phyloP scores from a whole-genome alignment of 2,888 invertebrate species.

The Maniola hyperantus region DNA sequence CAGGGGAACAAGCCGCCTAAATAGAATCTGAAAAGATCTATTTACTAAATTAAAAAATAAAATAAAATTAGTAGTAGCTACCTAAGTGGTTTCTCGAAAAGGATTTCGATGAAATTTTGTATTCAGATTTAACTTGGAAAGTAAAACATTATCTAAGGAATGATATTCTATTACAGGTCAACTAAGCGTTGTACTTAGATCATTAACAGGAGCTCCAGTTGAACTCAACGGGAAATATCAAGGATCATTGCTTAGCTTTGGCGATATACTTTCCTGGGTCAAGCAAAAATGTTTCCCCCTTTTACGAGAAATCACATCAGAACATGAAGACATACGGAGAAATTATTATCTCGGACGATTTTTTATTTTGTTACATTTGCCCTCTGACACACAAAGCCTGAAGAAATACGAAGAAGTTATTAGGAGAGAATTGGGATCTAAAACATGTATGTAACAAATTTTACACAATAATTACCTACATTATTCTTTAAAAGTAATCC shows the following conservation, averaged over 20 bases:
- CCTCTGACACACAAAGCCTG: slow-evolving; percentile 91
- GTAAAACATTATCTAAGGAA: too few relatives aligned
- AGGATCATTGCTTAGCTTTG: slow-evolving; percentile 88
- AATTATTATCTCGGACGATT: slow-evolving; percentile 99
- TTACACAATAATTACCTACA: too few relatives aligned
- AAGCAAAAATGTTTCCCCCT: slow-evolving; percentile 97
- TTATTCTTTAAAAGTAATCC: too few relatives aligned
- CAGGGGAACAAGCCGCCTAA: too few relatives aligned
- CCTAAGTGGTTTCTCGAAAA: too few relatives aligned
- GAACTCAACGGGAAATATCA: slow-evolving; percentile 84
- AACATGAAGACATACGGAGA: slow-evolving; percentile 99
- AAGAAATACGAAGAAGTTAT: slow-evolving; percentile 94
- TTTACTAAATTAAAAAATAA: too few relatives aligned
- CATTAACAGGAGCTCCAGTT: not conserved
- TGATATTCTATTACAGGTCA: not conserved
- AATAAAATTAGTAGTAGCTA: too few relatives aligned
- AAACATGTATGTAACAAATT: slow-evolving; percentile 88
- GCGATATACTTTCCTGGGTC: slow-evolving; percentile 93
- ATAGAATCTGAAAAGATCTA: too few relatives aligned
- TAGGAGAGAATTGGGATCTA: slow-evolving; percentile 87
- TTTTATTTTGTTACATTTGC: slow-evolving; percentile 96
- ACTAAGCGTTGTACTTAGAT: not conserved
- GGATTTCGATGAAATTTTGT: too few relatives aligned
- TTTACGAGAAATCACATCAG: slow-evolving; percentile 99
- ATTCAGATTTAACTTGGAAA: too few relatives aligned